phyloP scores from a whole-genome alignment of 2,888 invertebrate species.

The Norana najaformis region DNA sequence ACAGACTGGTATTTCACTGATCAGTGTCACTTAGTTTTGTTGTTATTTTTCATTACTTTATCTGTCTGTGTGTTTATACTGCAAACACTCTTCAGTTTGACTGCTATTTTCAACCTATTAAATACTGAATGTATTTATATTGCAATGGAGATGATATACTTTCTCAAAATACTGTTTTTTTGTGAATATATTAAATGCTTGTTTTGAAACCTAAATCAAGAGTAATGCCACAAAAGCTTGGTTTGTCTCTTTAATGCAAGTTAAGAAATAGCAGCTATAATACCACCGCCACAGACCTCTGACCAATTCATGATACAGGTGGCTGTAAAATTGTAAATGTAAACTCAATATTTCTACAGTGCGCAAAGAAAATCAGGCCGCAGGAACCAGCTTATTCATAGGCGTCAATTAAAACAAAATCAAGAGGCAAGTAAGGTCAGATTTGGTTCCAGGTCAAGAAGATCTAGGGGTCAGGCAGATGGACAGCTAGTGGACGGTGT shows the following conservation, averaged over 20 bases:
- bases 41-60: neutral
- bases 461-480: too few relatives aligned
- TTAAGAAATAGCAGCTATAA: too few relatives aligned
- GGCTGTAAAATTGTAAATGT: too few relatives aligned
- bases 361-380: too few relatives aligned
- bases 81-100: neutral
- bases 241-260: neutral
- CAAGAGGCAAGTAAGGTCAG: too few relatives aligned
- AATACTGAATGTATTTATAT: neutral
- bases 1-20: neutral
- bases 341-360: too few relatives aligned
- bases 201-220: neutral
- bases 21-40: neutral
- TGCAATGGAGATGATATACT: neutral
- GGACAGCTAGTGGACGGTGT: too few relatives aligned
- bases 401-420: too few relatives aligned
- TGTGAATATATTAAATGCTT: neutral
- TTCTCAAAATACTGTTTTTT: neutral
- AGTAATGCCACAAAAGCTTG: neutral
- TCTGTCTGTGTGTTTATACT: neutral
- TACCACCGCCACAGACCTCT: too few relatives aligned
- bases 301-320: too few relatives aligned
- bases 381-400: too few relatives aligned
- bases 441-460: too few relatives aligned
- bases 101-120: slow-evolving; percentile 13